Evolutionary conservation across 2,888 invertebrate species (phyloP), one percentile per base, ranked within the genome.

Genomic region (Sphinx pinastri): DNA sequence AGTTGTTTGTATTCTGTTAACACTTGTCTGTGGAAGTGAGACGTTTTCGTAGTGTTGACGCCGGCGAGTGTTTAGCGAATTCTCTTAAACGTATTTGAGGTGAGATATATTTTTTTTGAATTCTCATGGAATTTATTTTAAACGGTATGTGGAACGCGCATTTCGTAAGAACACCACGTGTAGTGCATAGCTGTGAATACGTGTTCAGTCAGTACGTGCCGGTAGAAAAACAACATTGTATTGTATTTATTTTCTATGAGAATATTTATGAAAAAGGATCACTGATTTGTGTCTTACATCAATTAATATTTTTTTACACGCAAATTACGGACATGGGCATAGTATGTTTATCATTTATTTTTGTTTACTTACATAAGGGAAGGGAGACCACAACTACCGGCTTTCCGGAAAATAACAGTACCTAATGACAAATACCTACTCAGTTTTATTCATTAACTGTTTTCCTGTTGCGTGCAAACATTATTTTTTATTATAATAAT

Each of bases 41-140:
- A 83, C 81, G 80, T 75, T 79, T 81, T 77, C 76, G 81, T 79
- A 81, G 87, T 89, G 84, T 83, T 82, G 77, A 84, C 77, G 81
- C 75, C 77, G 79, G 73, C 77, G 76, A 88, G 78, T 82, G 82
- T 90, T 90, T 83, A 77, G 74, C 87, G 69, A 80, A 84, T 85
- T 82, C 78, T 83, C 68, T 80, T 76, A 83, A 90, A 87, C 79
- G 84, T 87, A 87, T 79, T 81, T 88, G 84, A 92, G 93, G 93
- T 93, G 81, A 85, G 84, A 74, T 63, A 63, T 60, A 19, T 63
- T 2, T 49, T 82, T 83, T 85, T 81, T 78, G 75, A 76, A 76
- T 81, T 81, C 82, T 80, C 68, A 81, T 77, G 76, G 74, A 77
- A 82, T 63, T 38, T 79, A 80, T 79, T 81, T 82, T 77, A 75